phyloP scores from a whole-genome alignment of 2,888 invertebrate genomes.

The Cryptosula pallasiana region DNA sequence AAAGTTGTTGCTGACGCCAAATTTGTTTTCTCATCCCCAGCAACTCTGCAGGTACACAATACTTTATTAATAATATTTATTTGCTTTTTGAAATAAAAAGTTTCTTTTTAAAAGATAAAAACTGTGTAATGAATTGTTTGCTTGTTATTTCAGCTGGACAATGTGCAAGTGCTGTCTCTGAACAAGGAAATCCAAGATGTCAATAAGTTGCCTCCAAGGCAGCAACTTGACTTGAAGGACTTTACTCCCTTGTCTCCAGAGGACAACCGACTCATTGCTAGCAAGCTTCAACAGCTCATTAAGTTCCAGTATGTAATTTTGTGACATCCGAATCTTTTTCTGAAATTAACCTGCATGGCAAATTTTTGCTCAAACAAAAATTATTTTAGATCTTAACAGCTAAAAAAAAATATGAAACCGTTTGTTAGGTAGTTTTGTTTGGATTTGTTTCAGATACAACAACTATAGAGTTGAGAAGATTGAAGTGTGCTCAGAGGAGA shows the following conservation, averaged over 20 bases:
- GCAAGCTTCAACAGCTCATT: neutral
- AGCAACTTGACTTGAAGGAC: neutral
- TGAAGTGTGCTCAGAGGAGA: slow-evolving; percentile 41
- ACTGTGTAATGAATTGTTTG: too few relatives aligned
- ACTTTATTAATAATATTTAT: too few relatives aligned
- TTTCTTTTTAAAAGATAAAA: too few relatives aligned
- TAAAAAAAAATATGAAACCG: too few relatives aligned
- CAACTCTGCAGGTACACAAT: neutral
- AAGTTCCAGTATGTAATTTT: neutral
- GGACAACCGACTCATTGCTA: neutral
- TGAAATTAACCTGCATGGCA: too few relatives aligned
- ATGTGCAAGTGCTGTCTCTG: neutral
- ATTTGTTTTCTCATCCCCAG: neutral
- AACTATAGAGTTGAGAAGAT: slow-evolving; percentile 37
- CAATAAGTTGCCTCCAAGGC: neutral
- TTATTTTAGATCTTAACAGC: too few relatives aligned
- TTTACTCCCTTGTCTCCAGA: neutral
- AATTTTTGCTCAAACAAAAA: too few relatives aligned
- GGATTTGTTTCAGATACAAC: slow-evolving; percentile 29
- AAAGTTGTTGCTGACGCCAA: slow-evolving; percentile 34
- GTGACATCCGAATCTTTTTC: too few relatives aligned
- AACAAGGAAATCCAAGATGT: neutral
- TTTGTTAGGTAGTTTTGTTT: too few relatives aligned
- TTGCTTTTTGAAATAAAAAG: too few relatives aligned
- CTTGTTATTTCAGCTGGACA: neutral